Base-by-base conservation (phyloP, 2,888 invertebrate species). In the Drymonia ruficornis region DNA sequence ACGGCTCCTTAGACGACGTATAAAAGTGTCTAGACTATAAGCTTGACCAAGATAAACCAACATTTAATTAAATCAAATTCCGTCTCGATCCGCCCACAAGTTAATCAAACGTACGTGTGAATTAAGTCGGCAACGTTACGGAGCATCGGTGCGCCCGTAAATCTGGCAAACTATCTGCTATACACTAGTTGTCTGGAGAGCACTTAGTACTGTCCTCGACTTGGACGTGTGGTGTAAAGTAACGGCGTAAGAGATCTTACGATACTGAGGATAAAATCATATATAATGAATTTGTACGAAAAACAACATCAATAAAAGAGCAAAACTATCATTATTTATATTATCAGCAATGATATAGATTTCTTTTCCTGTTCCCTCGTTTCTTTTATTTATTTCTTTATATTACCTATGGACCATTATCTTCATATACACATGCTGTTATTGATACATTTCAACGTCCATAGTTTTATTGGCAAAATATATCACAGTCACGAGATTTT, bases 191-290 rank as follows among this genome's bases (percentile, higher is more conserved):
- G 86, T 83, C 86, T 86, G 73, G 86, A 87, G 87, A 84, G 87
- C 87, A 86, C 89, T 90, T 85, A 86, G 82, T 74, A 76, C 82
- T 85, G 86, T 87, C 87, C 84, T 82, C 81, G 73, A 77, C 73
- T 81, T 78, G 59, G 51, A 58, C 15, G 55, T 53, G 46, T 66
- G 80, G 73, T 53, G 1, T 60, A 80, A 79, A 63, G 36, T 44
- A 59, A 9, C 12, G 38, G 12, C 51, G 45, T 44, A 40, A 36
- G 44, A 23, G 2, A 54, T 8, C 36, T 8, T 45, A 1, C 19
- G 7, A n/a, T n/a, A 18, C 4, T 40, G 28, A 28, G 0, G 1
- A 28, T 8, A 5, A 28, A 5, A 28, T 8, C 28, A 28, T n/a
- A n/a, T n/a, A n/a, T n/a, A n/a, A n/a, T n/a, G n/a, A n/a, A n/a